phyloP scores from a whole-genome alignment of 2,888 invertebrate genomes.

The Bibio marci region DNA sequence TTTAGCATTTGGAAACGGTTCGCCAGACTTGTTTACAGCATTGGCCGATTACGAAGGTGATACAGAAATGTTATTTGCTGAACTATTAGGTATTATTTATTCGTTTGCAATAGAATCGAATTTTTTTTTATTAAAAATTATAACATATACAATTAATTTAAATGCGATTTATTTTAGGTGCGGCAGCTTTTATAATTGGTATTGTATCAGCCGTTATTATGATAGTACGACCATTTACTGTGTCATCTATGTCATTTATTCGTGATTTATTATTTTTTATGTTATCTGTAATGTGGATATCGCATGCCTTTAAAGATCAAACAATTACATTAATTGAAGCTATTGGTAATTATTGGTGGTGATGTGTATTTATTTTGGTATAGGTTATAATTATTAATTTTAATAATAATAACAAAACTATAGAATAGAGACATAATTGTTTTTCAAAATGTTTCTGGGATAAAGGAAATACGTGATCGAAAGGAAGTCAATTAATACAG shows the following conservation, averaged over 20 bases:
- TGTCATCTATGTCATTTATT: constrained; percentile 12
- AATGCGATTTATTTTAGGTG: constrained; percentile 17
- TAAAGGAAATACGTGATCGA: no score
- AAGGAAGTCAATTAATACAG: no score
- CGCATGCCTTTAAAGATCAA: constrained; percentile 12
- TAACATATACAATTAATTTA: no score
- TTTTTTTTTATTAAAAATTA: no score
- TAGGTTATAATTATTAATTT: no score
- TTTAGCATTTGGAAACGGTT: constrained; percentile 51
- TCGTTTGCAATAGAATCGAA: background rate
- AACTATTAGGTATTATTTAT: constrained; percentile 26
- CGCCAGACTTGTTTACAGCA: constrained; percentile 48
- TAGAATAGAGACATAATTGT: no score
- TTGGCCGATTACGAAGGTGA: constrained; percentile 30
- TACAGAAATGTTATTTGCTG: constrained; percentile 26
- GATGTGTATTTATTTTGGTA: background rate
- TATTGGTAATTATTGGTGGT: background rate
- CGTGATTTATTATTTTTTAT: constrained; percentile 17
- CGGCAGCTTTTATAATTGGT: constrained; percentile 41
- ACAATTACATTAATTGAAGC: constrained; percentile 8
- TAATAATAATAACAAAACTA: no score
- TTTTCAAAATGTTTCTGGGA: no score
- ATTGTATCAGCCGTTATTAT: constrained; percentile 31
- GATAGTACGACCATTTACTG: constrained; percentile 33
- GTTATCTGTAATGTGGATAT: constrained; percentile 12